These are phyloP conservation scores for Zaprionus vittiger DNA, from an alignment of 1,140 invertebrate species.

Conservation along the genomic window DNA sequence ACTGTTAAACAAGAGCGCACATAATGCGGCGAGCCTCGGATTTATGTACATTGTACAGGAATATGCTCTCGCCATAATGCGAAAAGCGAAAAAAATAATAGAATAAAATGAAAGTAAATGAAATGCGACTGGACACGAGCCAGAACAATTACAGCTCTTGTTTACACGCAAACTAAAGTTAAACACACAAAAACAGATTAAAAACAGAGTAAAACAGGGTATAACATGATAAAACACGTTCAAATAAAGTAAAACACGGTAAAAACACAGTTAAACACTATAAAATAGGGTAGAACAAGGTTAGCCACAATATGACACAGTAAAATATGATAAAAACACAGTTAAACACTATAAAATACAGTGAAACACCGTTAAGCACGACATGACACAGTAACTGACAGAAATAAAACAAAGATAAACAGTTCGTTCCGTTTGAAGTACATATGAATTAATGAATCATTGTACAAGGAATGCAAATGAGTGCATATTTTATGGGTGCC, in stretches of 20 bases:
- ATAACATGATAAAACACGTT: not conserved
- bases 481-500: conserved; percentile 33
- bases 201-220: conserved; percentile 19
- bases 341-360: not conserved
- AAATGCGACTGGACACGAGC: conserved; percentile 69
- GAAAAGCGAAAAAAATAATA: conserved; percentile 10
- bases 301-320: not conserved
- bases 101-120: conserved; percentile 10
- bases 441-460: conserved; percentile 45
- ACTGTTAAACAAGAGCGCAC: conserved; percentile 62
- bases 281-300: not conserved
- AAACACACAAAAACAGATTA: conserved; percentile 46
- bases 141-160: conserved; percentile 70
- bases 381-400: not conserved
- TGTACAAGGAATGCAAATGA: conserved; percentile 39
- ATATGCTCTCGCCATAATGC: conserved; percentile 9
- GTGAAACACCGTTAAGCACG: not conserved
- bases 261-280: not conserved
- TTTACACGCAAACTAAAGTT: conserved; percentile 71
- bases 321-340: not conserved
- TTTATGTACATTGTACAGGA: conserved; percentile 36
- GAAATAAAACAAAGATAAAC: not conserved
- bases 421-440: conserved; percentile 24
- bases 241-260: not conserved
- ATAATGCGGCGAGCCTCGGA: conserved; percentile 58